Percentiles rank a stretch among this genome's conserved stretches.
phyloP scores from a whole-genome alignment of 2,797 vertebrate species.

The Chelidonichthys spinosus region DNA sequence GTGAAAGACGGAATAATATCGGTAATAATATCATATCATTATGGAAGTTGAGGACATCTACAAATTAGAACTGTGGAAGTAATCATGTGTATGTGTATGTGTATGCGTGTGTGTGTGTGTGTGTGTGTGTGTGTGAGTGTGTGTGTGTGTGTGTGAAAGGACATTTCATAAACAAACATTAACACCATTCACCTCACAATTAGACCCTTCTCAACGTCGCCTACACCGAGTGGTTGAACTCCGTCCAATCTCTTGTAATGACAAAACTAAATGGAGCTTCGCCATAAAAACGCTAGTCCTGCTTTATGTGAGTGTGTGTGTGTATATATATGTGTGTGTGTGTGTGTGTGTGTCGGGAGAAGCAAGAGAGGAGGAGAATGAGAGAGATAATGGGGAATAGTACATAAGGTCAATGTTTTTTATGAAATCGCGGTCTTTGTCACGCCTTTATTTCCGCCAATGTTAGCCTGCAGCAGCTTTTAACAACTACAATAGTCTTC shows the following conservation, averaged over 20 bases:
- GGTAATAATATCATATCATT: conserved; percentile 50
- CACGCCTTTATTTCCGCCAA: conserved; percentile 56
- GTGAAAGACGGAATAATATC: conserved; percentile 24
- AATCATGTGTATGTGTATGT: conserved; percentile 11
- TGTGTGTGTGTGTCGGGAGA: conserved; percentile 22
- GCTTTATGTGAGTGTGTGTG: conserved; percentile 15
- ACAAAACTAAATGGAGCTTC: conserved; percentile 67
- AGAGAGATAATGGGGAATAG: conserved; percentile 56
- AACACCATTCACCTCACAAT: conserved; percentile 61
- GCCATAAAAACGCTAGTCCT: conserved; percentile 29
- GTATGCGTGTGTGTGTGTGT: neutral
- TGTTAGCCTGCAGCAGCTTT: conserved; percentile 37
- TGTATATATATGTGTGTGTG: conserved; percentile 6
- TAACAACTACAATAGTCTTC: conserved; percentile 55
- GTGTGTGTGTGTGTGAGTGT: conserved; percentile 17
- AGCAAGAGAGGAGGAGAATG: conserved; percentile 6
- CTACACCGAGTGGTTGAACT: conserved; percentile 49
- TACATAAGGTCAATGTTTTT: conserved; percentile 70
- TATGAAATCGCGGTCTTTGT: conserved; percentile 66
- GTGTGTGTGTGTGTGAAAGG: conserved; percentile 13
- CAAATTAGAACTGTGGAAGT: conserved; percentile 55
- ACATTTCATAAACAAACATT: conserved; percentile 71
- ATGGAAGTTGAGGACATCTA: conserved; percentile 51
- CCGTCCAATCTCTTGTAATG: conserved; percentile 50
- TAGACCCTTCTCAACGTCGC: conserved; percentile 48